Percentiles rank a stretch among this genome's conserved stretches.
These are phyloP conservation scores for Hyppa rectilinea DNA, from an alignment of 2,888 invertebrate genomes.

Conservation along the genomic window DNA sequence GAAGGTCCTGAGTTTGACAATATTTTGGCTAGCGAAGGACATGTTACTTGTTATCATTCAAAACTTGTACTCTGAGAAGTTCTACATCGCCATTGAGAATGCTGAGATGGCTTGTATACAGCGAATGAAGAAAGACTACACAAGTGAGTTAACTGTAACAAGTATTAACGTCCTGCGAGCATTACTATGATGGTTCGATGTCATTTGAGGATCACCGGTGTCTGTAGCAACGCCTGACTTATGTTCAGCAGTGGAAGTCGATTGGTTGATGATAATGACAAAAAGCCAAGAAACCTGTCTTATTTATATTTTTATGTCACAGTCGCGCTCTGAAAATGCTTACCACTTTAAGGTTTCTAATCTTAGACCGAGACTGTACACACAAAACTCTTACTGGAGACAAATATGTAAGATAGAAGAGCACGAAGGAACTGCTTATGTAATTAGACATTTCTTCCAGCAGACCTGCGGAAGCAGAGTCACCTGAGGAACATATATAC, in stretches of 20 bases:
- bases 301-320: too few species aligned
- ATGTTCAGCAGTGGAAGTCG: background rate
- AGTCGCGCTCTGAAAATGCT: too few species aligned
- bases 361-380: too few species aligned
- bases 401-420: background rate
- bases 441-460: background rate
- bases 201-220: background rate
- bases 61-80: constrained; percentile 23
- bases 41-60: background rate
- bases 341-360: too few species aligned
- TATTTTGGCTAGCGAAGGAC: constrained; percentile 10
- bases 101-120: constrained; percentile 27
- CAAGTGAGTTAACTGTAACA: constrained; percentile 4
- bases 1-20: background rate
- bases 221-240: background rate
- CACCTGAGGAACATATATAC: background rate
- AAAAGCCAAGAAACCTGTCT: background rate
- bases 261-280: too few species aligned
- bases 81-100: constrained; percentile 21
- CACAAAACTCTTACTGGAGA: background rate
- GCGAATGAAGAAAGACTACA: constrained; percentile 19
- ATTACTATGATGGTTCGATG: background rate
- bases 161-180: background rate
- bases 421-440: background rate
- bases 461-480: background rate